Percentiles rank a stretch among this genome's conserved stretches.
Conservation (phyloP, 2,113 vertebrate genomes). For the Vidua chalybeata region DNA sequence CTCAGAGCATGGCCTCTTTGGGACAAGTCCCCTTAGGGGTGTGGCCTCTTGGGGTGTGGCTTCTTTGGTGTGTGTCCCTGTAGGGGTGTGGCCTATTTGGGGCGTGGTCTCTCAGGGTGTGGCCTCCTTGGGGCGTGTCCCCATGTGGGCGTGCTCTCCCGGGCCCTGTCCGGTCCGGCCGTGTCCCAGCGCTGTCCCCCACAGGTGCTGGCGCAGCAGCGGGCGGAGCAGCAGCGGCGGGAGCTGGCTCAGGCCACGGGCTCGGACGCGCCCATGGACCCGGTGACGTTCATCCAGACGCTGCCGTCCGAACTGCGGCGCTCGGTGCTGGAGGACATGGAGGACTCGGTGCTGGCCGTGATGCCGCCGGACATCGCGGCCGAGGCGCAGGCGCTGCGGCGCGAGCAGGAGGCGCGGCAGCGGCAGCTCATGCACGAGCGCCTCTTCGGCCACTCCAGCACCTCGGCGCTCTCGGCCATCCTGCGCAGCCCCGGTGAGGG, state of each 20-base stretch:
- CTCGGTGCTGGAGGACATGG: conserved; percentile 36
- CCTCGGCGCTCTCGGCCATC: background rate
- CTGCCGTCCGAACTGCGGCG: conserved; percentile 20
- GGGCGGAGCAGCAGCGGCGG: background rate
- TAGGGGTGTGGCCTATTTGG: too few species aligned
- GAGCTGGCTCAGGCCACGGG: background rate
- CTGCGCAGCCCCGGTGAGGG: background rate
- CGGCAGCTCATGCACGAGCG: conserved; percentile 19
- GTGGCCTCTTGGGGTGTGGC: too few species aligned
- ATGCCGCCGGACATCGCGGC: conserved; percentile 24
- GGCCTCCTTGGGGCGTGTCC: background rate
- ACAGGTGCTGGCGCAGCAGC: background rate
- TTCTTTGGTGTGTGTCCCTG: too few species aligned
- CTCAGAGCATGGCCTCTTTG: too few species aligned
- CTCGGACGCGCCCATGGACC: background rate
- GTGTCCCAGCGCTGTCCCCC: background rate
- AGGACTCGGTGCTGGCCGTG: conserved; percentile 15
- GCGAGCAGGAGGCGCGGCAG: conserved; percentile 24
- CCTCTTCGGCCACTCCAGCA: conserved; percentile 16
- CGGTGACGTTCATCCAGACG: conserved; percentile 21
- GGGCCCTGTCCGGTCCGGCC: too few species aligned
- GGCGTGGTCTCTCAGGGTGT: too few species aligned
- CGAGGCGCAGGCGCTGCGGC: conserved; percentile 17
- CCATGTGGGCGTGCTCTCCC: rapidly evolving
- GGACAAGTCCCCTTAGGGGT: too few species aligned